phyloP scores from a whole-genome alignment of 1,140 invertebrate genomes.

The Papilio machaon region DNA sequence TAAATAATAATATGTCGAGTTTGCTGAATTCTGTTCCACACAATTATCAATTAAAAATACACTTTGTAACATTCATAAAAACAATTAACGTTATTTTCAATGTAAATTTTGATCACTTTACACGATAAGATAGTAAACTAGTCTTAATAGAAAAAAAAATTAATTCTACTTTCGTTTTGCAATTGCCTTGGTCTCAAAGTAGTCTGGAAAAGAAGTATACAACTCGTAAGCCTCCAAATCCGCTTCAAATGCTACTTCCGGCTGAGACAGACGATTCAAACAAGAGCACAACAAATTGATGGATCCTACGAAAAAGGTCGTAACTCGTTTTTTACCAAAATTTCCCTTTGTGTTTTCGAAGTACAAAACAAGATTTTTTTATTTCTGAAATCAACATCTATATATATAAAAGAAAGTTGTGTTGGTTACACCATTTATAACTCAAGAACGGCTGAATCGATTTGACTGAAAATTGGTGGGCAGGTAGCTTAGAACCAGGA shows the following conservation, averaged over 20 bases:
- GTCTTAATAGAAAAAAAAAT: conserved; percentile 4
- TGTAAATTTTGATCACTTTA: background rate
- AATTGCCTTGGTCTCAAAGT: conserved; percentile 1
- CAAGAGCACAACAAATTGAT: background rate
- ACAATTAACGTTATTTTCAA: too few species aligned
- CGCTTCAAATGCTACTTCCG: conserved; percentile 16
- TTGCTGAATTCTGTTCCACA: too few species aligned
- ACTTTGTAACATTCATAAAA: too few species aligned
- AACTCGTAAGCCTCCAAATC: conserved; percentile 7
- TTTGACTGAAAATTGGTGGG: too few species aligned
- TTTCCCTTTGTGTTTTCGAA: background rate
- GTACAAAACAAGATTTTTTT: too few species aligned
- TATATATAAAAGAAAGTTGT: too few species aligned
- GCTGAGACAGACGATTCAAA: conserved; percentile 2
- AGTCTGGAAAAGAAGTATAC: conserved; percentile 9
- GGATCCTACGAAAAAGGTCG: background rate
- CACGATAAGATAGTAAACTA: background rate
- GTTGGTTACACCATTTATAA: too few species aligned
- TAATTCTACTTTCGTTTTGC: background rate
- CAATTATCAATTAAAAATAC: too few species aligned
- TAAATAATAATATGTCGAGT: too few species aligned
- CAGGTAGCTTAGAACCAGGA: too few species aligned
- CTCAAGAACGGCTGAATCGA: too few species aligned
- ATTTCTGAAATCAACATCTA: too few species aligned
- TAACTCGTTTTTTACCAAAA: background rate